phyloP scores from a whole-genome alignment of 2,888 invertebrate genomes.

The Gastracanthus pulcherrimus region DNA sequence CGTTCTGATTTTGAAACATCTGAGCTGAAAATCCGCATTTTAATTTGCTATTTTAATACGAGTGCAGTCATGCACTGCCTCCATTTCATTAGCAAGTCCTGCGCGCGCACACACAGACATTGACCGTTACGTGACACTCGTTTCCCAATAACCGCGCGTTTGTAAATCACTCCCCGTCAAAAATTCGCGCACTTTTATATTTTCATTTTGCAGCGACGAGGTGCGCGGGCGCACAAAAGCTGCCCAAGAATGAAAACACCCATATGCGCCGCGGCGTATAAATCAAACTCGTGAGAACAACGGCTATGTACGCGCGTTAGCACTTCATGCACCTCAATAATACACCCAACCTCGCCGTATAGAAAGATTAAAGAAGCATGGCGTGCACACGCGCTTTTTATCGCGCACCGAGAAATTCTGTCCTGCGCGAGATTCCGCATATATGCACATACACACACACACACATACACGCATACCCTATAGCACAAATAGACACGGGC shows the following conservation, averaged over 20 bases:
- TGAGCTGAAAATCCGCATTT: not conserved
- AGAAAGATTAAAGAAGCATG: no score
- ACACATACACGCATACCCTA: no score
- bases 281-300: slow-evolving; percentile 6
- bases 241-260: not conserved
- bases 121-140: not conserved
- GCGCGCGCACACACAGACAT: not conserved
- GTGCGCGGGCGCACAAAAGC: not conserved
- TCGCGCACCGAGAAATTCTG: slow-evolving; percentile 8
- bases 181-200: not conserved
- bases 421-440: not conserved
- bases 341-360: not conserved
- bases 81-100: not conserved
- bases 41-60: not conserved
- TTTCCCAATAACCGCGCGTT: not conserved
- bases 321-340: no score
- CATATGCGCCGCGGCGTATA: not conserved
- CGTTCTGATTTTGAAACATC: not conserved
- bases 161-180: not conserved
- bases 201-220: no score
- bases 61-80: not conserved
- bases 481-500: no score
- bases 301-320: no score
- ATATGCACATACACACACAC: no score
- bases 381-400: no score